Conservation (phyloP, 2,888 invertebrate genomes). For the Marasmarcha lunaedactyla region DNA sequence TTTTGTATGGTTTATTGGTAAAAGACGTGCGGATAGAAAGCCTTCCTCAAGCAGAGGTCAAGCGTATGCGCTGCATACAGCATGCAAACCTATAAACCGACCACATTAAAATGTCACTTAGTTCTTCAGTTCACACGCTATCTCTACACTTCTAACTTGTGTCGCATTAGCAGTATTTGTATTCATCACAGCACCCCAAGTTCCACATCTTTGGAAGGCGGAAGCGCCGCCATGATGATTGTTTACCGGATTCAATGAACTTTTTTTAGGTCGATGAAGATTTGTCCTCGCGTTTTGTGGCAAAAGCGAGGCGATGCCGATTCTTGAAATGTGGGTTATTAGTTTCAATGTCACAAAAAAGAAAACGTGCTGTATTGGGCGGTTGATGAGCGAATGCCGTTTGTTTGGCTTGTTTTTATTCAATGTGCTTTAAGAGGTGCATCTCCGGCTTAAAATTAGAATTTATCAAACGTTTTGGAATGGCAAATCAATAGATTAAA, state of each 20-base stretch:
- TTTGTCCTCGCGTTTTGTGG: constrained; percentile 8
- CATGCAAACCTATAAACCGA: background rate
- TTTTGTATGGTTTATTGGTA: constrained; percentile 11
- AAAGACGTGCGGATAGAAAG: constrained; percentile 9
- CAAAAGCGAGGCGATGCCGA: constrained; percentile 6
- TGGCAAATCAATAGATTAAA: too few relatives aligned
- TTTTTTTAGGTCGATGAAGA: constrained; percentile 37
- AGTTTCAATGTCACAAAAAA: constrained; percentile 1
- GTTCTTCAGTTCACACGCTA: background rate
- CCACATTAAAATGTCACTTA: background rate
- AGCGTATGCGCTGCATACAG: background rate
- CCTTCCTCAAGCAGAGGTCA: background rate
- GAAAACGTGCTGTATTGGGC: too few relatives aligned
- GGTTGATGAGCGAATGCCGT: too few relatives aligned
- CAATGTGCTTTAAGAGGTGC: too few relatives aligned
- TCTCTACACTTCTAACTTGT: background rate
- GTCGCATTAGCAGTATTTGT: background rate
- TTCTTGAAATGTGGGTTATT: constrained; percentile 3
- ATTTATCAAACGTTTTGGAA: too few relatives aligned
- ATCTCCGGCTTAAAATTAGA: too few relatives aligned
- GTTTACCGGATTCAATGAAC: constrained; percentile 57
- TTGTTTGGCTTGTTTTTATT: too few relatives aligned
- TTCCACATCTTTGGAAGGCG: constrained; percentile 35
- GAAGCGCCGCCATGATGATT: constrained; percentile 35
- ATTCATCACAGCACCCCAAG: background rate